Evolutionary conservation across 1,140 invertebrate species (phyloP).

Genomic region (Drosophila rhopaloa): DNA sequence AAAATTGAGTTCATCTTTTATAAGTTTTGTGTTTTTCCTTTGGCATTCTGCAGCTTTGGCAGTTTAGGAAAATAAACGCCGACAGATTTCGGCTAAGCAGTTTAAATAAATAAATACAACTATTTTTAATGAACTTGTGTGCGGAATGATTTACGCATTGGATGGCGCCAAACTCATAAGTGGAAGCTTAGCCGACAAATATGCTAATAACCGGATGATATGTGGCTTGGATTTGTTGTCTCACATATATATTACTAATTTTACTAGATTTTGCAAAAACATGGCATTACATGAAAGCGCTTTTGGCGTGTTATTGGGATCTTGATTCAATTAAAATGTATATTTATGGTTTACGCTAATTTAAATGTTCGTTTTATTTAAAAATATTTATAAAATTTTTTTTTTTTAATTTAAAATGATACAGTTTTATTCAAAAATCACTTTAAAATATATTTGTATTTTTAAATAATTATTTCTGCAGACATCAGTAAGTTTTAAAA

Average conservation of each 20-base stretch:
- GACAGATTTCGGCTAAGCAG: conserved; percentile 22
- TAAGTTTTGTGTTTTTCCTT: conserved; percentile 34
- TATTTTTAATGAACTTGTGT: conserved; percentile 47
- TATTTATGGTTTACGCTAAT: no score
- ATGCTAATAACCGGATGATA: conserved; percentile 24
- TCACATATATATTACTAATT: conserved; percentile 6
- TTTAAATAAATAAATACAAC: conserved; percentile 43
- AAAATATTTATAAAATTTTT: no score
- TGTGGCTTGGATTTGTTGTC: conserved; percentile 11
- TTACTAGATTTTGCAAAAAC: not conserved
- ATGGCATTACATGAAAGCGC: not conserved
- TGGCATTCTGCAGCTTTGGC: conserved; percentile 8
- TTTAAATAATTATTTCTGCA: not conserved
- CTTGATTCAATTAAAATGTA: not conserved
- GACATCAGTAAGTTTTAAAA: no score
- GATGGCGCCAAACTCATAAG: conserved; percentile 29
- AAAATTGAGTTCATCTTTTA: conserved; percentile 64
- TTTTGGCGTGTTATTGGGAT: not conserved
- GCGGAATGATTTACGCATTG: conserved; percentile 17
- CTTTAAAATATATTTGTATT: no score
- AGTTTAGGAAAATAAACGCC: conserved; percentile 57
- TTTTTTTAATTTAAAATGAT: no score
- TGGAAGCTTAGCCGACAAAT: conserved; percentile 24
- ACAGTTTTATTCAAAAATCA: no score
- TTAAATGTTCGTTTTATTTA: no score